Percentiles rank a stretch among this genome's conserved stretches.
Evolutionary conservation across 2,888 invertebrate genomes (phyloP).

Genomic region (Cryptocephalus moraei): DNA sequence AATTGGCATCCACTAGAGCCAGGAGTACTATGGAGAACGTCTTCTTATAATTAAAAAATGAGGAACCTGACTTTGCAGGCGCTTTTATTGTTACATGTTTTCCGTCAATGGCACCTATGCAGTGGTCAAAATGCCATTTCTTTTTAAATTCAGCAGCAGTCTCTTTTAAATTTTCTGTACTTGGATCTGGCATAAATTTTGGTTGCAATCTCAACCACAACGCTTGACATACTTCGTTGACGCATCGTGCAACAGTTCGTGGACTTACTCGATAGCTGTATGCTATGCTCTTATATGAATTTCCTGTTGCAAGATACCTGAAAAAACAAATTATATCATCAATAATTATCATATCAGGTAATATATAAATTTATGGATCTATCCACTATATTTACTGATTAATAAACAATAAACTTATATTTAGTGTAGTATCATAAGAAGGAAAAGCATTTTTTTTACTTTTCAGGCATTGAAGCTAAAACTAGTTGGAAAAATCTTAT

Average conservation of each 20-base stretch:
- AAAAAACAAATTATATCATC: neutral
- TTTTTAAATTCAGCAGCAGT: conserved; percentile 16
- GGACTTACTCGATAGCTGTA: conserved; percentile 5
- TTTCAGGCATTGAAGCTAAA: too few relatives aligned
- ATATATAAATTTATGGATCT: too few relatives aligned
- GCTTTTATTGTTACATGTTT: conserved; percentile 22
- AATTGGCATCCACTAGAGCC: conserved; percentile 18
- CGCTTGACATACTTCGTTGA: conserved; percentile 20
- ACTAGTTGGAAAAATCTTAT: too few relatives aligned
- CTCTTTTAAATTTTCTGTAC: conserved; percentile 13
- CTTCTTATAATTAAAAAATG: conserved; percentile 22
- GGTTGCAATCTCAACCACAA: conserved; percentile 18
- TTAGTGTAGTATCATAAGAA: too few relatives aligned
- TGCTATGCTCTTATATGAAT: conserved; percentile 10
- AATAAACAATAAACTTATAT: too few relatives aligned
- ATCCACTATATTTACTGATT: too few relatives aligned
- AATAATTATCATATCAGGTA: too few relatives aligned
- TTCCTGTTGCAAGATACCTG: neutral
- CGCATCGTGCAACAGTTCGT: conserved; percentile 28
- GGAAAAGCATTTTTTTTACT: too few relatives aligned
- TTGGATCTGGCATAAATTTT: conserved; percentile 11
- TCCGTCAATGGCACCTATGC: conserved; percentile 20
- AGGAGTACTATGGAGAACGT: conserved; percentile 21
- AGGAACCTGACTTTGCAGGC: conserved; percentile 17
- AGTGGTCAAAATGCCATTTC: conserved; percentile 20